Base-by-base conservation (phyloP, 2,888 invertebrate genomes). In the Chirona hameri region DNA sequence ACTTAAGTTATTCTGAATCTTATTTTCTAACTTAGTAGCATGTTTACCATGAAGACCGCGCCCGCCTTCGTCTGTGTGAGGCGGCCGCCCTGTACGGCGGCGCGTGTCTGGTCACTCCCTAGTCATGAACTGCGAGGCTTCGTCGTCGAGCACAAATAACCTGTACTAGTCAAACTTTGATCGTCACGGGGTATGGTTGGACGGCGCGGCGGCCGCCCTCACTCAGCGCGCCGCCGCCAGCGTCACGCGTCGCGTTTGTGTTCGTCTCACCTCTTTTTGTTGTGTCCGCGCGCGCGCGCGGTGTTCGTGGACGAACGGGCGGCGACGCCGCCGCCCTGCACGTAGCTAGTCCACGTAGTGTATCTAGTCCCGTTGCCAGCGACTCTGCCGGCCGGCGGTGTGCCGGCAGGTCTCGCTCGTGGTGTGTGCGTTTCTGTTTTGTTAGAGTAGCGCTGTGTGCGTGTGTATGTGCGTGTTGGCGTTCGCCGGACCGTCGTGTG, bases 111-210 rank as follows among this genome's bases (percentile, higher is more conserved):
- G 15, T 27, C 27, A 24, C 15, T 39, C 21, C 76, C 76, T 76
- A 76, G 76, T 76, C 76, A 76, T 29, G 27, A 46, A 18, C 12
- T 76, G 76, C 76, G 76, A 14, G 24, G 27, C 46, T 14, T 5
- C 2, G 15, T 0, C n/a, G 65, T 27, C 21, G 76, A 46, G 76
- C 76, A 76, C 76, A 76, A 76, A 76, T 24, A 18, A 76, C 39
- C 76, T 24, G n/a, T 46, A 76, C 76, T 76, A 76, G 76, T 76
- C 76, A 76, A 31, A 24, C 46, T 24, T 46, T 39, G 76, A 76
- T 76, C 76, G 46, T 76, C 76, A 76, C 21, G 76, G 15, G n/a
- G 27, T 65, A 27, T 24, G 15, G 18, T 55, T 18, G 18, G 55
- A 18, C 60, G 24, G 27, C 29, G 27, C 29, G 27, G 18, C 60